Conservation (phyloP, 2,797 vertebrate species). For the Fratercula arctica region DNA sequence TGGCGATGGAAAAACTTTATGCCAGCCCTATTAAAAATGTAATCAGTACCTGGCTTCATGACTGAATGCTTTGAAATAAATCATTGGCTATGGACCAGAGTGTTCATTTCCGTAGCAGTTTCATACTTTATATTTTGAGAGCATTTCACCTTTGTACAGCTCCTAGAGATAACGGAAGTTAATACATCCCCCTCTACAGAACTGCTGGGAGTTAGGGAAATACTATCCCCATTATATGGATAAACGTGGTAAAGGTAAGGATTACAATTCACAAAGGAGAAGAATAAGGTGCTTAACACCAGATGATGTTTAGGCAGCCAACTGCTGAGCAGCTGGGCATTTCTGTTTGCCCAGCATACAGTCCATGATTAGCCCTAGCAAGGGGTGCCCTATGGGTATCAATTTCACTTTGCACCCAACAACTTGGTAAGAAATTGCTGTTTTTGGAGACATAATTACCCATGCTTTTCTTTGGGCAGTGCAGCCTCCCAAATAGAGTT, state of each 20-base stretch:
- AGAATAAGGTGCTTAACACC: background rate
- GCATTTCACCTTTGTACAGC: background rate
- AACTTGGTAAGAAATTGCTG: background rate
- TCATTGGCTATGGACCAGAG: background rate
- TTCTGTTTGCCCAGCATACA: background rate
- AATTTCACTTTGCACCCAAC: rapidly evolving
- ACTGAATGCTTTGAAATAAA: background rate
- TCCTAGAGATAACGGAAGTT: background rate
- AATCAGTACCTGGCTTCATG: background rate
- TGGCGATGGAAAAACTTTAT: background rate
- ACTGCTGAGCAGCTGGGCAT: background rate
- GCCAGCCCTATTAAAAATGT: constrained; percentile 6
- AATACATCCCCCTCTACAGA: background rate
- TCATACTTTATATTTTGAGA: background rate
- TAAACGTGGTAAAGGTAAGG: background rate
- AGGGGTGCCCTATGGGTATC: background rate
- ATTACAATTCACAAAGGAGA: background rate
- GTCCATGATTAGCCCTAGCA: too few relatives aligned
- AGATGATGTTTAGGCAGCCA: background rate
- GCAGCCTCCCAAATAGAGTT: background rate
- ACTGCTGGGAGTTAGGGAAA: background rate
- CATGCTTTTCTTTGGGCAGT: background rate
- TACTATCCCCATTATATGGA: background rate
- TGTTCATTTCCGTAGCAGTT: background rate
- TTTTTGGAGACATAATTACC: background rate